Conservation (phyloP, 92 coral and sea anemone genomes). For the Porites lobata region DNA sequence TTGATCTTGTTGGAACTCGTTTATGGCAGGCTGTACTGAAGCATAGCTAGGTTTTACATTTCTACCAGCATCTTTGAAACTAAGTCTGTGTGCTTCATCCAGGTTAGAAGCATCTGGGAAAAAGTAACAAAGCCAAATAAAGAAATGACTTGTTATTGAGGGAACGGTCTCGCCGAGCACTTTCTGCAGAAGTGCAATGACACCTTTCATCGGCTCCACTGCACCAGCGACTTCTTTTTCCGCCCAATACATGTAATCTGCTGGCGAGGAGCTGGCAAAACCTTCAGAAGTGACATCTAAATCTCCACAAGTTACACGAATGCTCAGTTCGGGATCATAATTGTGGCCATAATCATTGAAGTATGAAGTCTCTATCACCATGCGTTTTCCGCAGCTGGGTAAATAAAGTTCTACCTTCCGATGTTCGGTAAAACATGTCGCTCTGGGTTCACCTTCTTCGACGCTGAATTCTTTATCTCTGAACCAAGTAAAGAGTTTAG, state of each 20-base stretch:
- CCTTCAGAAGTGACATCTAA: conserved; percentile 20
- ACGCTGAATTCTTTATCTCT: conserved; percentile 24
- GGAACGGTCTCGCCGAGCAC: conserved; percentile 66
- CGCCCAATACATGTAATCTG: conserved; percentile 3
- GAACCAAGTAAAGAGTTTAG: conserved; percentile 75
- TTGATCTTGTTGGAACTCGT: conserved; percentile 13
- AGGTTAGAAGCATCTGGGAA: conserved; percentile 43
- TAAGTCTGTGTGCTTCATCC: conserved; percentile 39
- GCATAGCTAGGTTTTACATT: conserved; percentile 33
- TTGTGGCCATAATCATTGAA: not conserved
- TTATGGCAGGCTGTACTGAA: conserved; percentile 23
- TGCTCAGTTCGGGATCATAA: conserved; percentile 13
- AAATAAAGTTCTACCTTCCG: conserved; percentile 31
- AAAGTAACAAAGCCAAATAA: conserved; percentile 68
- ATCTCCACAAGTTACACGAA: conserved; percentile 54
- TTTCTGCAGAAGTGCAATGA: conserved; percentile 48
- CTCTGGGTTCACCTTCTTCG: not conserved
- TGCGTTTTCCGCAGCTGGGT: conserved; percentile 31
- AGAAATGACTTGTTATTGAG: conserved; percentile 52
- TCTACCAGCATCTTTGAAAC: conserved; percentile 41
- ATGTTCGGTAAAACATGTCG: conserved; percentile 1
- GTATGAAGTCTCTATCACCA: conserved; percentile 35
- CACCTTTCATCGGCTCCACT: conserved; percentile 51
- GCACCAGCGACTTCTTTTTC: conserved; percentile 9
- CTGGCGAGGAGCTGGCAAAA: conserved; percentile 24